Conservation (phyloP, 2,888 invertebrate species). For the Lepidocyrtoides sp. region DNA sequence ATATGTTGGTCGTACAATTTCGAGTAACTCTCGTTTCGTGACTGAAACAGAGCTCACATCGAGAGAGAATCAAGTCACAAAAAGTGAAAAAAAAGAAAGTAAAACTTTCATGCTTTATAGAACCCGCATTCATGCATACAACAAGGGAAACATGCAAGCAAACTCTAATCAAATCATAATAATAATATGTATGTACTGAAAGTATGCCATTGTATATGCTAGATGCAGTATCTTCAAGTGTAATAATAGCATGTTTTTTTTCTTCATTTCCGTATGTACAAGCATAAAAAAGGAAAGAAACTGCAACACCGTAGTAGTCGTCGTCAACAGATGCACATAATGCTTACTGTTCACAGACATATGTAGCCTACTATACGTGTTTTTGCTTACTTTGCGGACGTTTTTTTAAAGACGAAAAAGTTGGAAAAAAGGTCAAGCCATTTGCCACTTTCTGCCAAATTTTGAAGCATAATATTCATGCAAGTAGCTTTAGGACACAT, state of each 20-base stretch:
- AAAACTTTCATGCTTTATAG: conserved; percentile 44
- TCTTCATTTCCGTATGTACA: no score
- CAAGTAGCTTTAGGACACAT: not conserved
- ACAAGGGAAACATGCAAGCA: conserved; percentile 50
- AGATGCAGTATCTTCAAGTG: not conserved
- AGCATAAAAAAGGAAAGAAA: conserved; percentile 15
- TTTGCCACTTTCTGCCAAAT: conserved; percentile 41
- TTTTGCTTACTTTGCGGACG: not conserved
- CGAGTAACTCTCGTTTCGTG: conserved; percentile 46
- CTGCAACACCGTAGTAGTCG: conserved; percentile 52
- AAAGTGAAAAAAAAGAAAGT: no score
- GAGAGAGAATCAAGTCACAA: conserved; percentile 66
- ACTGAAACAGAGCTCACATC: conserved; percentile 52
- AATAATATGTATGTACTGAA: not conserved
- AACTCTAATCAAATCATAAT: conserved; percentile 47
- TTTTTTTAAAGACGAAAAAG: not conserved
- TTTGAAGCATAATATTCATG: not conserved
- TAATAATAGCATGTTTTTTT: conserved; percentile 3
- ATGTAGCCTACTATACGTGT: not conserved
- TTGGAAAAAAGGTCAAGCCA: conserved; percentile 58
- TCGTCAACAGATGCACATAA: conserved; percentile 73
- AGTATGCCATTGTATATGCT: conserved; percentile 27
- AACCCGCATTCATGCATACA: conserved; percentile 59
- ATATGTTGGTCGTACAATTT: conserved; percentile 44
- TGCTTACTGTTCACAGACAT: conserved; percentile 50